phyloP scores from a whole-genome alignment of 2,888 invertebrate species.

The Hipparchia semele region DNA sequence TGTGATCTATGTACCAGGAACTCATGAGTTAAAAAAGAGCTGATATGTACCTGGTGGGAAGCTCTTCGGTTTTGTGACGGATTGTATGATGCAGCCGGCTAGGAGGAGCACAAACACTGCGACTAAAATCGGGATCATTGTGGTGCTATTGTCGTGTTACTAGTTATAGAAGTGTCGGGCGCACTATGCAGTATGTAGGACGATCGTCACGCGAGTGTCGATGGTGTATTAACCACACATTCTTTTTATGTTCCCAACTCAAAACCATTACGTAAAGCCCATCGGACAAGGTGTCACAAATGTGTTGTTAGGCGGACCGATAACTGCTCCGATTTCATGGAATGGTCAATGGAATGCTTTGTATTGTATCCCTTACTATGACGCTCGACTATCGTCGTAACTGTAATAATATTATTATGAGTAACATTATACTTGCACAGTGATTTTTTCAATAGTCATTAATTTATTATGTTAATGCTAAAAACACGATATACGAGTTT shows the following conservation, averaged over 20 bases:
- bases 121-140: slow-evolving; percentile 44
- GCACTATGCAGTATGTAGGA: slow-evolving; percentile 20
- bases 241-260: slow-evolving; percentile 39
- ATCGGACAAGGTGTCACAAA: slow-evolving; percentile 26
- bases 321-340: slow-evolving; percentile 4
- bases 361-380: neutral
- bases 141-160: slow-evolving; percentile 31
- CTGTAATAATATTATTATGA: too few species aligned
- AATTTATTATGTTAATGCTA: too few species aligned
- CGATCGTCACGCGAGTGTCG: slow-evolving; percentile 38
- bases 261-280: slow-evolving; percentile 32
- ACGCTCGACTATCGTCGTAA: too few species aligned
- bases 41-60: slow-evolving; percentile 76
- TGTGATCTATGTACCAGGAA: neutral
- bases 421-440: too few species aligned
- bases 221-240: slow-evolving; percentile 36
- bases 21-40: slow-evolving; percentile 1
- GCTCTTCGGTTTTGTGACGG: slow-evolving; percentile 66
- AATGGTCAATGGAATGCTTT: neutral
- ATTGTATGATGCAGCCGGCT: slow-evolving; percentile 42
- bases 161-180: slow-evolving; percentile 16
- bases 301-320: slow-evolving; percentile 8
- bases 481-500: too few species aligned
- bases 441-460: too few species aligned
- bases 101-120: slow-evolving; percentile 40